phyloP scores from a whole-genome alignment of 2,888 invertebrate species.

The Seira ritae region DNA sequence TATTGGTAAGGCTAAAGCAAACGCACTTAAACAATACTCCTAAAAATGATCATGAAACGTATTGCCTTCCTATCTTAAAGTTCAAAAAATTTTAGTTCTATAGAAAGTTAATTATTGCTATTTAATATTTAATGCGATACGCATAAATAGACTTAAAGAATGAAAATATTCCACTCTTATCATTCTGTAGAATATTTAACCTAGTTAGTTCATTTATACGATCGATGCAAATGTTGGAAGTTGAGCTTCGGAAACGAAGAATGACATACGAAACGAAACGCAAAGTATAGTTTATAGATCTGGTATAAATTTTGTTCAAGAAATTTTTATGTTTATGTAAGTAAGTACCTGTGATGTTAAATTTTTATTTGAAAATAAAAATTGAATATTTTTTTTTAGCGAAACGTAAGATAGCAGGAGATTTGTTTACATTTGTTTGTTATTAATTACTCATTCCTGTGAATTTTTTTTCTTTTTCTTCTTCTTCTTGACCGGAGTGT shows the following conservation, averaged over 20 bases:
- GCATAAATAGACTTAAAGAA: too few species aligned
- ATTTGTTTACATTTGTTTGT: background rate
- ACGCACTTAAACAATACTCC: too few species aligned
- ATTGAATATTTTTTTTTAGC: background rate
- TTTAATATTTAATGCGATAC: background rate
- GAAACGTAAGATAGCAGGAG: background rate
- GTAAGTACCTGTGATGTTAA: constrained; percentile 61
- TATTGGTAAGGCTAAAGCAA: background rate
- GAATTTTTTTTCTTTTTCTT: background rate
- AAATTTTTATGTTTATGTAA: background rate
- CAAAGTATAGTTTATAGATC: background rate
- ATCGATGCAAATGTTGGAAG: background rate
- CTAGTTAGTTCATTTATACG: background rate
- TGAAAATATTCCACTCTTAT: too few species aligned
- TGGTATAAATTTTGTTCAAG: background rate
- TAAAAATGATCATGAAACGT: background rate
- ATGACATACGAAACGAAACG: background rate
- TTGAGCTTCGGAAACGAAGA: background rate
- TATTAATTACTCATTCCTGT: background rate
- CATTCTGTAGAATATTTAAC: too few species aligned
- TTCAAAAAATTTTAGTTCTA: background rate
- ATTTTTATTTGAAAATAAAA: constrained; percentile 42
- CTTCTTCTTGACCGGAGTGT: background rate
- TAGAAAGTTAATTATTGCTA: background rate
- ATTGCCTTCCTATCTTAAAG: background rate